Conservation (phyloP, 1,140 invertebrate species). For the Metopolophium dirhodum region DNA sequence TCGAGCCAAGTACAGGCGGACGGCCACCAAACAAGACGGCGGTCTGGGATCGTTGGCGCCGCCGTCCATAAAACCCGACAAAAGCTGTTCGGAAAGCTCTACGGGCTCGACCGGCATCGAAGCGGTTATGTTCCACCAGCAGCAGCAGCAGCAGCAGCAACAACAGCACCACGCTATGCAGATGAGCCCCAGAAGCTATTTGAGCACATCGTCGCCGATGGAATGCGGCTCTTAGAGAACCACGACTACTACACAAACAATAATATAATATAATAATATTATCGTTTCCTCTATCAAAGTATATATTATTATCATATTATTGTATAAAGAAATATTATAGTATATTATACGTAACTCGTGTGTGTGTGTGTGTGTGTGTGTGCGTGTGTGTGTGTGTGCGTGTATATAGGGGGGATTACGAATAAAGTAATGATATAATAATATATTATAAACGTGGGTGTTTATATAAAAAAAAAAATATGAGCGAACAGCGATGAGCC, state of each 20-base stretch:
- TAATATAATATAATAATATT: neutral
- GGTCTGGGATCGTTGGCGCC: constrained; percentile 41
- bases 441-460: neutral
- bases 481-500: neutral
- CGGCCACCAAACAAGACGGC: constrained; percentile 85
- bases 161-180: constrained; percentile 49
- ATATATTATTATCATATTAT: neutral
- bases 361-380: neutral
- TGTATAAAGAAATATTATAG: neutral
- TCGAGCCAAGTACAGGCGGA: constrained; percentile 94
- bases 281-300: neutral
- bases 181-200: constrained; percentile 48
- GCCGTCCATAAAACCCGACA: constrained; percentile 85
- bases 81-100: constrained; percentile 57
- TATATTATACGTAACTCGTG: neutral
- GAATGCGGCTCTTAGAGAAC: constrained; percentile 30
- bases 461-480: neutral
- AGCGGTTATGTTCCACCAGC: constrained; percentile 51
- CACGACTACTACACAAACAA: neutral
- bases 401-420: neutral
- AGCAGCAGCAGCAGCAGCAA: constrained; percentile 44
- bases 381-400: no score
- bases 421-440: neutral
- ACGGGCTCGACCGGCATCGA: constrained; percentile 51
- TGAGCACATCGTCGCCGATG: constrained; percentile 50